phyloP scores from a whole-genome alignment of 2,113 vertebrate genomes.

The Entelurus aequoreus region DNA sequence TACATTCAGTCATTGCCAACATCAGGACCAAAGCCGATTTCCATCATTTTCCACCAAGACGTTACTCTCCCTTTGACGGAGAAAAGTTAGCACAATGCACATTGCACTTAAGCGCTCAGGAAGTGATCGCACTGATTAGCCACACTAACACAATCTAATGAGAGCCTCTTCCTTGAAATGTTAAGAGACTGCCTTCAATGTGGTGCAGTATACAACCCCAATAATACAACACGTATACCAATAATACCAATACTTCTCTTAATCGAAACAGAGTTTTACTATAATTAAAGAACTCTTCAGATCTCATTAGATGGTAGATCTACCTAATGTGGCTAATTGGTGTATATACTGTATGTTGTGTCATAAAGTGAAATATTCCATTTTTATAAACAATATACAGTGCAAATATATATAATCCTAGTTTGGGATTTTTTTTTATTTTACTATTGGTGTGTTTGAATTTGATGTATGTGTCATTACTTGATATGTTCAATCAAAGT shows the following conservation, averaged over 20 bases:
- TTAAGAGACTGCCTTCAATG: too few relatives aligned
- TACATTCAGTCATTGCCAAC: neutral
- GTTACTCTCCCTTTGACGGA: constrained; percentile 13
- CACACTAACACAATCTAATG: neutral
- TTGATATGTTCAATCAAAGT: constrained; percentile 61
- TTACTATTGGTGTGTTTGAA: constrained; percentile 21
- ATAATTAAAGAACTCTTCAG: neutral
- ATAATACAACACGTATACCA: neutral
- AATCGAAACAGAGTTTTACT: neutral
- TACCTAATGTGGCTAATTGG: neutral
- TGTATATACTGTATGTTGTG: neutral
- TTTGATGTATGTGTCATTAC: constrained; percentile 45
- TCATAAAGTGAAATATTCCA: neutral
- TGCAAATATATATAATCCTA: neutral
- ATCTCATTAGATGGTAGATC: neutral
- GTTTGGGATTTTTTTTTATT: neutral
- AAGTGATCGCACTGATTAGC: constrained; percentile 41
- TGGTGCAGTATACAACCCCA: neutral
- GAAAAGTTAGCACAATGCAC: constrained; percentile 55
- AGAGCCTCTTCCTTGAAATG: neutral
- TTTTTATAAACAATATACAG: constrained; percentile 1
- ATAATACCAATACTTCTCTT: too few relatives aligned
- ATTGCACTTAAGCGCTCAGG: constrained; percentile 67
- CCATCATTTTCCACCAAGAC: neutral
- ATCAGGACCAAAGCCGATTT: too few relatives aligned